A percentile compares a stretch with the other conserved stretches of the same genome.
These are phyloP conservation scores for Bibio marci DNA, from an alignment of 2,888 invertebrate genomes.

Conservation along the genomic window DNA sequence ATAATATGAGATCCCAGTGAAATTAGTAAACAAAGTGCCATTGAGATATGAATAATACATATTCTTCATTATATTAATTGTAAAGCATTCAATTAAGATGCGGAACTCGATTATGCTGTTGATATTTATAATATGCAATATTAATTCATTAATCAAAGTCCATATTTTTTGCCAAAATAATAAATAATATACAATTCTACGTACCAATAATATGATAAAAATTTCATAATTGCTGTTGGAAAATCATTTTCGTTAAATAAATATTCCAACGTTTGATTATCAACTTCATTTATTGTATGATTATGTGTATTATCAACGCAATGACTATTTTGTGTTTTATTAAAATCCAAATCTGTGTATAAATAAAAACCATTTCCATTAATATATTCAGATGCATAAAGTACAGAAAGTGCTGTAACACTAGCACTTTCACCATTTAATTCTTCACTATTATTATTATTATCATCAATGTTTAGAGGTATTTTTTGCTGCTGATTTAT, in stretches of 20 bases:
- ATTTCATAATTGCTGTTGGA: constrained; percentile 42
- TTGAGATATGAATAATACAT: too few relatives aligned
- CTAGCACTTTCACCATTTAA: constrained; percentile 26
- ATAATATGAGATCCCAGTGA: too few relatives aligned
- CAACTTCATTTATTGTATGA: background rate
- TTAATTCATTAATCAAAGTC: too few relatives aligned
- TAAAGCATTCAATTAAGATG: too few relatives aligned
- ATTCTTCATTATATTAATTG: too few relatives aligned
- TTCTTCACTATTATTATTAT: constrained; percentile 14
- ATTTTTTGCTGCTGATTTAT: background rate
- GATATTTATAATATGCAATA: too few relatives aligned
- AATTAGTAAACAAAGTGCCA: too few relatives aligned
- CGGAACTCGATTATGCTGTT: too few relatives aligned
- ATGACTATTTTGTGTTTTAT: constrained; percentile 26
- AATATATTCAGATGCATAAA: constrained; percentile 54
- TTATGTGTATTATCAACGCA: constrained; percentile 1
- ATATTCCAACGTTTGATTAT: background rate
- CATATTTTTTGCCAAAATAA: too few relatives aligned
- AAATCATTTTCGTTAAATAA: constrained; percentile 3
- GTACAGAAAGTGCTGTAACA: constrained; percentile 49
- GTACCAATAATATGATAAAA: constrained; percentile 68
- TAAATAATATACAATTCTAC: too few relatives aligned
- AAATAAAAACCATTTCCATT: constrained; percentile 70
- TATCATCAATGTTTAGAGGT: background rate
- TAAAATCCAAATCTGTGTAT: constrained; percentile 39